phyloP scores from a whole-genome alignment of 2,113 vertebrate genomes.

The Spheniscus mendiculus region DNA sequence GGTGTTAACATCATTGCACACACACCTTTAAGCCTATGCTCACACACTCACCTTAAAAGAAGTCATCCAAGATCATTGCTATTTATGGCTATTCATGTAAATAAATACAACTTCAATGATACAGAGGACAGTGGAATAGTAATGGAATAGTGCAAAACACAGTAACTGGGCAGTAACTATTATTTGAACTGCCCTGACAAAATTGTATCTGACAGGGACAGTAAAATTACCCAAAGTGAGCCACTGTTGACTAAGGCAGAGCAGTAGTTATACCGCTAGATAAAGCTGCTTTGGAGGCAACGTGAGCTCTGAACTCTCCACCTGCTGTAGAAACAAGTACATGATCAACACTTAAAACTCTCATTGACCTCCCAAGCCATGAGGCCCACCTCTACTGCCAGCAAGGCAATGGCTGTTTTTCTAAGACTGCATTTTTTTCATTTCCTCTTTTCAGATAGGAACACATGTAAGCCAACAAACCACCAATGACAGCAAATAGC shows the following conservation, averaged over 20 bases:
- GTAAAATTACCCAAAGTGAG: neutral
- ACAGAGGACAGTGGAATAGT: neutral
- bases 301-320: neutral
- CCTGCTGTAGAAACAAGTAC: neutral
- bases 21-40: constrained; percentile 44
- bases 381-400: neutral
- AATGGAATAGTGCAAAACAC: neutral
- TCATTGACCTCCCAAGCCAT: neutral
- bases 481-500: neutral
- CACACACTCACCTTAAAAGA: constrained; percentile 32
- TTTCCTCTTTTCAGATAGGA: neutral
- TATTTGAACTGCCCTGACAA: constrained; percentile 5
- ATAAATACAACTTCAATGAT: constrained; percentile 30
- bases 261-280: neutral
- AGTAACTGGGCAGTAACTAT: neutral
- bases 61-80: constrained; percentile 65
- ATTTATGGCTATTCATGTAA: constrained; percentile 58
- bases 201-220: neutral
- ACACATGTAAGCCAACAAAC: neutral
- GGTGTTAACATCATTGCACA: neutral
- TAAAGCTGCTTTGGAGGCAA: constrained; percentile 8
- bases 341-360: neutral
- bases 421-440: neutral
- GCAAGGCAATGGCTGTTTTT: neutral
- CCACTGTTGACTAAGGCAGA: neutral